Evolutionary conservation across 1,140 invertebrate genomes (phyloP).

Genomic region (Tribolium castaneum): DNA sequence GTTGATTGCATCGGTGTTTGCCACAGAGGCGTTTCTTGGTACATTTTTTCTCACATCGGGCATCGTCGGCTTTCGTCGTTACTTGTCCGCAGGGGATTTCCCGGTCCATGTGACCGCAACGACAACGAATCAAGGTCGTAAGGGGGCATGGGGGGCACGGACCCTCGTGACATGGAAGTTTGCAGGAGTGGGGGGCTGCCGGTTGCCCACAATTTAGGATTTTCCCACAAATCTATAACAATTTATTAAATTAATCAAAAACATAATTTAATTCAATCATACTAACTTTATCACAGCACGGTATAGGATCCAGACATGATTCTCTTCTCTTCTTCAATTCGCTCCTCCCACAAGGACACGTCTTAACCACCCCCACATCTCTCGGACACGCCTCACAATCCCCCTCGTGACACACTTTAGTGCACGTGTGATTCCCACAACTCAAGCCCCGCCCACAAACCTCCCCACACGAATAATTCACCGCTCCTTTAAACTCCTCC

Average conservation of each 20-base stretch:
- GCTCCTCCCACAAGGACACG: conserved; percentile 90
- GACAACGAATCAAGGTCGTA: conserved; percentile 82
- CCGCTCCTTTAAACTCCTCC: conserved; percentile 61
- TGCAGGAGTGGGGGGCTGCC: conserved; percentile 77
- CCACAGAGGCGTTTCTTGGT: conserved; percentile 89
- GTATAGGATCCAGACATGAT: conserved; percentile 87
- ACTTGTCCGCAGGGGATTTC: conserved; percentile 84
- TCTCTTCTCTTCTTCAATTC: conserved; percentile 66
- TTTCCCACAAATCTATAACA: conserved; percentile 76
- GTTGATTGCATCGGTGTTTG: conserved; percentile 88
- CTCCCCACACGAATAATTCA: conserved; percentile 73
- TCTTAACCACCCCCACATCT: conserved; percentile 72
- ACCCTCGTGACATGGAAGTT: conserved; percentile 79
- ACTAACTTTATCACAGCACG: conserved; percentile 78
- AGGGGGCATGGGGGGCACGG: conserved; percentile 86
- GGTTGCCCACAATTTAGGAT: conserved; percentile 82
- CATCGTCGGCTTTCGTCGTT: conserved; percentile 75
- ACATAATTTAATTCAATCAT: background rate
- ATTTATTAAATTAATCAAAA: conserved; percentile 21
- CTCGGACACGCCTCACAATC: conserved; percentile 73
- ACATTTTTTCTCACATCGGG: conserved; percentile 88
- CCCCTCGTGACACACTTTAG: conserved; percentile 77
- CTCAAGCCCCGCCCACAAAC: conserved; percentile 75
- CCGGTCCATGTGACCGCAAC: conserved; percentile 90
- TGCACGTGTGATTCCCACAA: conserved; percentile 85